Evolutionary conservation across 2,113 vertebrate genomes (phyloP).

Genomic region (Crocuta crocuta): DNA sequence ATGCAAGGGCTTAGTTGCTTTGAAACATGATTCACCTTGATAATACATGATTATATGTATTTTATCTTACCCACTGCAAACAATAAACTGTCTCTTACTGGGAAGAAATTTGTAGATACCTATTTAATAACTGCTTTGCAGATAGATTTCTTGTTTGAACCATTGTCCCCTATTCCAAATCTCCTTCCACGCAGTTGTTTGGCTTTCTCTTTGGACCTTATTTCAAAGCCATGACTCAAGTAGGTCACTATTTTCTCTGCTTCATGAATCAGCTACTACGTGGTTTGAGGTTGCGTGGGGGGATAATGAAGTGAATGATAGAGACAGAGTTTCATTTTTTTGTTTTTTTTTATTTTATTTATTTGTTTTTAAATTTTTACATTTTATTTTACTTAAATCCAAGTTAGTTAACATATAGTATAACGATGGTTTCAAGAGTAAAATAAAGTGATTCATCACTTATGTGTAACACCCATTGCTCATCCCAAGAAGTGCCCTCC

Average conservation of each 20-base stretch:
- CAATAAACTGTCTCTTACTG: not conserved
- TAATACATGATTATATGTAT: not conserved
- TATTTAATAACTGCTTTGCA: not conserved
- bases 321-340: not conserved
- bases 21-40: not conserved
- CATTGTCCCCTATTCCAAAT: not conserved
- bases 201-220: not conserved
- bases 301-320: not conserved
- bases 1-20: not conserved
- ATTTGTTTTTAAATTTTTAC: too few species aligned
- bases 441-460: too few species aligned
- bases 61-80: not conserved
- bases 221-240: not conserved
- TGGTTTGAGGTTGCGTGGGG: not conserved
- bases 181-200: not conserved
- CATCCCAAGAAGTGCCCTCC: too few species aligned
- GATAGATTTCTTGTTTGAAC: not conserved
- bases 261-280: not conserved
- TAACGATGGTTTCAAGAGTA: too few species aligned
- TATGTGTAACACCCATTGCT: too few species aligned
- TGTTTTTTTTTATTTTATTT: too few species aligned
- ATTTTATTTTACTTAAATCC: too few species aligned
- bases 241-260: not conserved
- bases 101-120: not conserved
- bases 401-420: too few species aligned